These are phyloP conservation scores for Astropecten irregularis DNA, from an alignment of 53 echinoderm and acorn worm species.

Conservation along the genomic window DNA sequence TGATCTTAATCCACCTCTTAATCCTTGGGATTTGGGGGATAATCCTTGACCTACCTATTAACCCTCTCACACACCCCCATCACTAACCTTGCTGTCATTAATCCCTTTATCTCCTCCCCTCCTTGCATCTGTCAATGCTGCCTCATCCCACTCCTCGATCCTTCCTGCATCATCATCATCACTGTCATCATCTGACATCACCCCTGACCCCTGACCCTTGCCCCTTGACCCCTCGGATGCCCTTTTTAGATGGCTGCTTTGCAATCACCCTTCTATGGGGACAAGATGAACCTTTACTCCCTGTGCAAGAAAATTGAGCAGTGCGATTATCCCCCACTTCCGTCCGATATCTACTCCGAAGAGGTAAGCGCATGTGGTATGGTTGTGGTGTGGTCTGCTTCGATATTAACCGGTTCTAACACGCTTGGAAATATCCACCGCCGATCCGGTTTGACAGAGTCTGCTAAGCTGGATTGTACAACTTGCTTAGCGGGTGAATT, in stretches of 20 bases:
- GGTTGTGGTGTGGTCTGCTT: conserved; percentile 38
- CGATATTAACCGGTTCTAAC: not conserved
- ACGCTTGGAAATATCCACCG: not conserved
- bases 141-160: conserved; percentile 1
- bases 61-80: not conserved
- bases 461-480: not conserved
- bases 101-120: conserved; percentile 5
- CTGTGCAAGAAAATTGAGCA: conserved; percentile 99
- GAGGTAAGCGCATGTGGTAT: conserved; percentile 77
- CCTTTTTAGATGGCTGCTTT: conserved; percentile 93
- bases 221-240: conserved; percentile 24
- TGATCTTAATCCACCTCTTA: not conserved
- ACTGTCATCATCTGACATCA: not conserved
- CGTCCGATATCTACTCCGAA: conserved; percentile 88
- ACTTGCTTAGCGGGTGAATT: not conserved
- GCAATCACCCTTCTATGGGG: conserved; percentile 99
- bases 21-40: not conserved
- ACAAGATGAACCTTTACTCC: conserved; percentile 99
- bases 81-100: not conserved
- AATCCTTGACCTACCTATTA: no score
- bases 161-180: conserved; percentile 9
- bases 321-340: conserved; percentile 99
- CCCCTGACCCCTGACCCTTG: not conserved
- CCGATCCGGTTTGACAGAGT: not conserved
- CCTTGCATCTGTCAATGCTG: conserved; percentile 45